Conservation (phyloP, 2,888 invertebrate genomes). For the Cryptophagus acutangulus region DNA sequence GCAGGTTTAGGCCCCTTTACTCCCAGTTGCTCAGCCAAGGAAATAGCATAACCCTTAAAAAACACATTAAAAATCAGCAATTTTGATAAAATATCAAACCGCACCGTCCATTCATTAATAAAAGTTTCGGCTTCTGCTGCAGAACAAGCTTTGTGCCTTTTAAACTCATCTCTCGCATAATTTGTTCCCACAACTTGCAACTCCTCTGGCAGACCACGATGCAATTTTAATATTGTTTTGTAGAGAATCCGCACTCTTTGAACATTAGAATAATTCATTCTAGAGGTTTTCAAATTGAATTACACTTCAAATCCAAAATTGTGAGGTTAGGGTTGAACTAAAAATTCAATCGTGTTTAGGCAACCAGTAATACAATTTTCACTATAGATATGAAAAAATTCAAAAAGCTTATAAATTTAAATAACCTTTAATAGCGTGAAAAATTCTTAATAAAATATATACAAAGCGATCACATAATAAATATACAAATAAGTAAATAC, state of each 20-base stretch:
- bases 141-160: conserved; percentile 71
- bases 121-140: conserved; percentile 69
- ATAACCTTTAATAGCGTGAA: too few species aligned
- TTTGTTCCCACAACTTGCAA: conserved; percentile 54
- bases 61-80: conserved; percentile 11
- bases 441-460: too few species aligned
- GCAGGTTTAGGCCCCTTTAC: conserved; percentile 51
- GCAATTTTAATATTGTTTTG: conserved; percentile 57
- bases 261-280: conserved; percentile 40
- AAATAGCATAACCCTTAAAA: conserved; percentile 70
- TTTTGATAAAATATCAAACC: conserved; percentile 43
- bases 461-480: too few species aligned
- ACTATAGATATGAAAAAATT: too few species aligned
- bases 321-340: neutral
- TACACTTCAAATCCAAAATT: neutral
- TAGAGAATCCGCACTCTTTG: conserved; percentile 54
- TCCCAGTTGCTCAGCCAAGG: conserved; percentile 65
- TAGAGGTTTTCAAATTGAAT: conserved; percentile 1
- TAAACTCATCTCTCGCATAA: conserved; percentile 69
- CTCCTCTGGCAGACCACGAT: conserved; percentile 55
- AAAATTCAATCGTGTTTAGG: too few species aligned
- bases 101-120: conserved; percentile 85
- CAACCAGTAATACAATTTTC: too few species aligned
- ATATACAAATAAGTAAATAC: too few species aligned
- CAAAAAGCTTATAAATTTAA: too few species aligned